phyloP scores from a whole-genome alignment of 2,113 vertebrate genomes.

The Hemichromis elongatus region DNA sequence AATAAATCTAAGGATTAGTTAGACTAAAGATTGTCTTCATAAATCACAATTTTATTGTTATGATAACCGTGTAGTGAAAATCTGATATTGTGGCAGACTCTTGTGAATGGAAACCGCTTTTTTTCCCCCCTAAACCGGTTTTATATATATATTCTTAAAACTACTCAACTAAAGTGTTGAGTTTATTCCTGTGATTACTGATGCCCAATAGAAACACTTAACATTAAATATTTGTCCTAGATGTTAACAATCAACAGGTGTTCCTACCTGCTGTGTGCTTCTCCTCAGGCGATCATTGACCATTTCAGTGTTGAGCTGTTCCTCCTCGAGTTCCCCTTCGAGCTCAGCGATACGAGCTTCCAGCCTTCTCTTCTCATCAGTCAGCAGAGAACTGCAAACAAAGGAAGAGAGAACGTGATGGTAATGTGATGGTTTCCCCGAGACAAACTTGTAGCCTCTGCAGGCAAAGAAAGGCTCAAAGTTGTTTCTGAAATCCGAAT shows the following conservation, averaged over 20 bases:
- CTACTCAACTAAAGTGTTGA: neutral
- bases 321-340: conserved; percentile 94
- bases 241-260: neutral
- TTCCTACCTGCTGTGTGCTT: conserved; percentile 59
- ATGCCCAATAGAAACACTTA: neutral
- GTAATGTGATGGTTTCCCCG: neutral
- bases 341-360: conserved; percentile 89
- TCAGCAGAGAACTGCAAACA: conserved; percentile 47
- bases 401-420: neutral
- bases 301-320: conserved; percentile 87
- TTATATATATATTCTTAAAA: neutral
- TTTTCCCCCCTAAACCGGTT: neutral
- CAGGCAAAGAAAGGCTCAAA: neutral
- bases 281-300: conserved; percentile 81
- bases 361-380: conserved; percentile 87
- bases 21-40: neutral
- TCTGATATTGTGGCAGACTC: neutral
- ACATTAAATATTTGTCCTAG: neutral
- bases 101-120: neutral
- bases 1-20: neutral
- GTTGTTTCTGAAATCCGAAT: neutral
- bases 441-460: neutral
- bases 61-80: neutral
- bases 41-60: neutral
- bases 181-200: neutral